These are phyloP conservation scores for Corvus hawaiiensis DNA, from an alignment of 2,113 vertebrate species.

Conservation along the genomic window DNA sequence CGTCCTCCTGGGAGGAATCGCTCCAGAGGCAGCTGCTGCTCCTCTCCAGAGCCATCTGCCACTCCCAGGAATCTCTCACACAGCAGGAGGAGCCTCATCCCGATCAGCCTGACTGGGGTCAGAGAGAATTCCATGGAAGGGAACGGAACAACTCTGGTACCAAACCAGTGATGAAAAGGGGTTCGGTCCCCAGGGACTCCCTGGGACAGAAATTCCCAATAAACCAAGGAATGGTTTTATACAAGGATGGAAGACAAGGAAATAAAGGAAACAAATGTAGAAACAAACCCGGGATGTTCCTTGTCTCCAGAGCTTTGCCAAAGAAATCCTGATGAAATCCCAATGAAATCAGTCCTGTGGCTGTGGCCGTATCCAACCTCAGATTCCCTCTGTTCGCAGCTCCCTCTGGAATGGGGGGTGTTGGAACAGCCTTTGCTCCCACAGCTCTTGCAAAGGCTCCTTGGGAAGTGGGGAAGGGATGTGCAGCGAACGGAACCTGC, in stretches of 20 bases:
- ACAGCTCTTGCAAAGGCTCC: neutral
- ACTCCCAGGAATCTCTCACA: accelerated
- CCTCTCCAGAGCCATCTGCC: accelerated
- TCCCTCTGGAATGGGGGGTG: neutral
- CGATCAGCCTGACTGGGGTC: neutral
- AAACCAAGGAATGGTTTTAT: neutral
- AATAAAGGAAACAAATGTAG: neutral
- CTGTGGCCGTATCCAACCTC: neutral
- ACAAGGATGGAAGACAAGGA: neutral
- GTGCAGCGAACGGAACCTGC: neutral
- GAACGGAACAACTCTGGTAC: neutral
- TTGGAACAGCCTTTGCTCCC: neutral
- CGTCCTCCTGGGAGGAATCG: neutral
- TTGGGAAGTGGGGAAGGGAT: neutral
- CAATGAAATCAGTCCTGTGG: neutral
- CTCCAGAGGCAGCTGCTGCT: neutral
- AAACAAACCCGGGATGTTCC: neutral
- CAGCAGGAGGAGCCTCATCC: neutral
- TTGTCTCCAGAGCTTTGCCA: neutral
- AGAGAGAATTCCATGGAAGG: neutral
- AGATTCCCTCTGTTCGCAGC: neutral
- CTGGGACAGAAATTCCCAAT: neutral
- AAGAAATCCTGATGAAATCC: neutral
- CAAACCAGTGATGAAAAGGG: neutral
- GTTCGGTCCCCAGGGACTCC: neutral